Base-by-base conservation (phyloP, 2,888 invertebrate genomes). In the Masnerella sp. region DNA sequence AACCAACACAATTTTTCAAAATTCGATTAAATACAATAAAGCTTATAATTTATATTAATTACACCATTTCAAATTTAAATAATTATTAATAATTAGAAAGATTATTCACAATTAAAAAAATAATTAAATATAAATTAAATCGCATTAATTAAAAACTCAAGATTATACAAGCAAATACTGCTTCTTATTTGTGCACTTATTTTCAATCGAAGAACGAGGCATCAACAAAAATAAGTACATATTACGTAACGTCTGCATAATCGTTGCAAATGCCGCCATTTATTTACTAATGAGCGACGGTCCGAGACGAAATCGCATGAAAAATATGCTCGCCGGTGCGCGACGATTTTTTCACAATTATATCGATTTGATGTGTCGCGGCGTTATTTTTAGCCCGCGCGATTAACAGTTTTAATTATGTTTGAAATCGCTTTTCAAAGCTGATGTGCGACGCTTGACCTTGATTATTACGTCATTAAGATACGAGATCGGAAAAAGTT, bases 381-480 rank as follows among this genome's bases (percentile, higher is more conserved):
- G n/a, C n/a, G n/a, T n/a, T n/a, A n/a, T n/a, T n/a, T n/a, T n/a
- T n/a, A n/a, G n/a, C n/a, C n/a, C n/a, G n/a, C n/a, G n/a, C n/a
- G n/a, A n/a, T n/a, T n/a, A n/a, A n/a, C 30, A 15, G 43, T 34
- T 36, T 43, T 15, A 34, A 62, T 62, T 54, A 25, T 65, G 5
- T 59, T 54, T 59, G 14, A 28, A 59, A 61, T 61, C 32, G 32
- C 20, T 38, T 45, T 54, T 54, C 40, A 54, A 62, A 54, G 22
- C 47, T 40, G 14, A 45, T 20, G 17, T 25, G 45, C 25, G 15
- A 32, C 32, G 9, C 38, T 61, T 69, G 47, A 54, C 69, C 69
- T 69, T 69, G 69, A 59, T 54, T 12, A 62, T 61, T 69, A 34
- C 69, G 69, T 69, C 69, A 69, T 47, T 54, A 40, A 69, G 47